Evolutionary conservation across 1,140 invertebrate species (phyloP).

Genomic region (Bombus sylvicola): DNA sequence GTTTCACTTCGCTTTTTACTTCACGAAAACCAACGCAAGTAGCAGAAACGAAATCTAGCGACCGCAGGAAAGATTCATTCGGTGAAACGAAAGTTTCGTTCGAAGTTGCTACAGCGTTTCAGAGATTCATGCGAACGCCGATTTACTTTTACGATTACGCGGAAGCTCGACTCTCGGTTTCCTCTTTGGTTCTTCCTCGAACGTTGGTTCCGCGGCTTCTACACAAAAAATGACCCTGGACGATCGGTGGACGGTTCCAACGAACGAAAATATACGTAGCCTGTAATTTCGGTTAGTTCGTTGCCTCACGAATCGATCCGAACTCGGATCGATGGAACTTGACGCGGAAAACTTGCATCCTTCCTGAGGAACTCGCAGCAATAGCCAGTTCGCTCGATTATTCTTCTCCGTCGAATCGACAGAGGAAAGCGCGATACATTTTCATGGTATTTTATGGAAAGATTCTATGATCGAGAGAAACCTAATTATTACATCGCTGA

Average conservation of each 20-base stretch:
- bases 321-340: neutral
- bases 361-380: neutral
- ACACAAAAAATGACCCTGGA: neutral
- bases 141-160: slow-evolving; percentile 20
- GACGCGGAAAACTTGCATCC: slow-evolving; percentile 6
- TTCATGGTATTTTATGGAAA: too few relatives aligned
- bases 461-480: too few relatives aligned
- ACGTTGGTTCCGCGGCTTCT: neutral
- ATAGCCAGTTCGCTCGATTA: neutral
- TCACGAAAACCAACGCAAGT: neutral
- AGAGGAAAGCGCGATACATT: too few relatives aligned
- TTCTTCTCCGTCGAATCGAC: neutral
- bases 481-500: too few relatives aligned
- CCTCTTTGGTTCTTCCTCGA: slow-evolving; percentile 4
- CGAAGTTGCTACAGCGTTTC: neutral
- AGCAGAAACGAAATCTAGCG: neutral
- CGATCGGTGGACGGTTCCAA: neutral
- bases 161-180: neutral
- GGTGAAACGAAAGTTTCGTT: neutral
- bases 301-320: neutral
- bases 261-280: slow-evolving; percentile 2
- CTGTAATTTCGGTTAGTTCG: neutral
- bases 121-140: neutral
- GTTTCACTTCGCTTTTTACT: neutral
- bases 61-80: neutral